A percentile compares a stretch with the other conserved stretches of the same genome.
These are phyloP conservation scores for Puntigrus tetrazona DNA, from an alignment of 2,113 vertebrate species.

Conservation along the genomic window DNA sequence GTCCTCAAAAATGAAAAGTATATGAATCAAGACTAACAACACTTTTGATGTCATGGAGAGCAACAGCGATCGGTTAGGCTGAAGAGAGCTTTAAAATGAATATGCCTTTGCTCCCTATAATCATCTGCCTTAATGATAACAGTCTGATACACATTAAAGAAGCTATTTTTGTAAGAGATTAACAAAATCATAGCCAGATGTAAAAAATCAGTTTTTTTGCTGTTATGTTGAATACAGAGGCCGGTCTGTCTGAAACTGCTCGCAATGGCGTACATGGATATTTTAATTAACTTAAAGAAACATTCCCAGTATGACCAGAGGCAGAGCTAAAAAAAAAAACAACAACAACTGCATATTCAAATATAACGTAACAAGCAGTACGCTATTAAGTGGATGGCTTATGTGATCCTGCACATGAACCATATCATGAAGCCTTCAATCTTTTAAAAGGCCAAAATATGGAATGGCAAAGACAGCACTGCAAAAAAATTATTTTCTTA, in stretches of 20 bases:
- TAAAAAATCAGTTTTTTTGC: not conserved
- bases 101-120: not conserved
- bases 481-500: not conserved
- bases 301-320: not conserved
- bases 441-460: not conserved
- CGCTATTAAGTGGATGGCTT: not conserved
- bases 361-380: not conserved
- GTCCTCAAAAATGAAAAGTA: not conserved
- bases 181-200: not conserved
- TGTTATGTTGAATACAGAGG: not conserved
- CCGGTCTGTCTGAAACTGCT: not conserved
- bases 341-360: not conserved
- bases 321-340: not conserved
- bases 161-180: not conserved
- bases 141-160: not conserved
- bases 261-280: not conserved
- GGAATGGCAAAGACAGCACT: not conserved
- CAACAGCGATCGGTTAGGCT: not conserved
- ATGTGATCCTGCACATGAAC: constrained; percentile 17
- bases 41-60: not conserved
- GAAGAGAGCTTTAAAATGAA: not conserved
- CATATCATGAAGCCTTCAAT: not conserved
- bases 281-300: not conserved
- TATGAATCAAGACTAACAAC: not conserved
- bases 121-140: not conserved